Conservation (phyloP, 2,888 invertebrate species). For the Sarcophaga variegata region DNA sequence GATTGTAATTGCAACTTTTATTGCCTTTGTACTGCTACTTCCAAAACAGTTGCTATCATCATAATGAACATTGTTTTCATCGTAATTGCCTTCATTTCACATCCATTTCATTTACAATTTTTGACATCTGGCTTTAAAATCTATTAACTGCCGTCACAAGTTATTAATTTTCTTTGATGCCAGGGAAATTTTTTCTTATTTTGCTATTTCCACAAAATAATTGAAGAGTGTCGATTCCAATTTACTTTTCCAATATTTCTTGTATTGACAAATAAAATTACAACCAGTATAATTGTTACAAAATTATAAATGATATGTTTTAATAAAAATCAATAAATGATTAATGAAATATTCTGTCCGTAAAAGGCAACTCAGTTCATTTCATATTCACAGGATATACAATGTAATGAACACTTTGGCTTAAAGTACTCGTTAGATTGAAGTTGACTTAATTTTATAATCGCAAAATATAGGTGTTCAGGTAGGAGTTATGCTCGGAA, state of each 20-base stretch:
- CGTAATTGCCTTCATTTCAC: constrained; percentile 1
- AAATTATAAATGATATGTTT: too few relatives aligned
- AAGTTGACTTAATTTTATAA: too few relatives aligned
- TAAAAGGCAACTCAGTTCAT: too few relatives aligned
- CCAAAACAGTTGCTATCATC: neutral
- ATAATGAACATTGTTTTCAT: neutral
- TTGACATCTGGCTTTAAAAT: constrained; percentile 39
- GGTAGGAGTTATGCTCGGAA: too few relatives aligned
- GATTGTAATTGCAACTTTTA: neutral
- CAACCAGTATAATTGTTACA: too few relatives aligned
- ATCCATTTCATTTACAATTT: constrained; percentile 30
- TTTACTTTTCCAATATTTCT: constrained; percentile 3
- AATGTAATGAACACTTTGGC: too few relatives aligned
- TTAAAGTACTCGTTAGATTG: too few relatives aligned
- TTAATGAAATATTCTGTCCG: too few relatives aligned
- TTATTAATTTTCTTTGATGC: constrained; percentile 27
- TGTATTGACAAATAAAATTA: neutral
- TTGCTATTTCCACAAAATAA: constrained; percentile 1
- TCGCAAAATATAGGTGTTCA: too few relatives aligned
- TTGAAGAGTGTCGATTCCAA: neutral
- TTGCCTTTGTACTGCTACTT: constrained; percentile 6
- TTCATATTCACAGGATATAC: too few relatives aligned
- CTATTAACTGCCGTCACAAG: constrained; percentile 55
- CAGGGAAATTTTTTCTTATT: neutral
- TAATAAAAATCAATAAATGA: too few relatives aligned